Base-by-base conservation (phyloP, 2,797 vertebrate genomes). In the Sciurus carolinensis region DNA sequence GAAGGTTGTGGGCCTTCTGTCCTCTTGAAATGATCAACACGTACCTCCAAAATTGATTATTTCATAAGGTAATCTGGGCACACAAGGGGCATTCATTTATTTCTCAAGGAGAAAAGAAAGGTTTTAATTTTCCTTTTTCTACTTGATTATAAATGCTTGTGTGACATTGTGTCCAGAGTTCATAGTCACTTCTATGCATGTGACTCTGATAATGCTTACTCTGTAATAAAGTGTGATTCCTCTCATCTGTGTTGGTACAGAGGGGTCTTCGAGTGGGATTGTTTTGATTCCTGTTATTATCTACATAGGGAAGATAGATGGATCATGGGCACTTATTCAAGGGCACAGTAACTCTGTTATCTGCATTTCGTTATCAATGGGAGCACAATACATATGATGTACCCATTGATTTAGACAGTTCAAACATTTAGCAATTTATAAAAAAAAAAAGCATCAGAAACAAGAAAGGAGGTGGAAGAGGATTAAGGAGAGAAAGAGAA, bases 381-480 rank as follows among this genome's bases (percentile, higher is more conserved):
- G 54, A 87, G 39, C 77, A 73, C 4, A 75, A 14, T 71, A 92
- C 50, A 52, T 44, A 76, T 5, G 59, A 94, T 11, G 47, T 62
- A 76, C 17, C 57, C 24, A 52, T 1, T 72, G 62, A 97, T 75
- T 20, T 50, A 86, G 36, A 77, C 30, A 64, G 67, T 90, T 87
- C 64, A 97, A 94, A 81, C 4, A 81, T 83, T 52, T 47, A 80
- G 17, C 17, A 92, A 69, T 83, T 86, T 85, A 59, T 54, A 54
- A 54, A 39, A 24, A 64, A 10, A 75, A 30, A 17, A 47, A n/a
- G 7, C 14, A 67, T 7, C 39, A 76, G 50, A 92, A 85, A 30
- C 26, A 1, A 12, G 18, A 91, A 7, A 24, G 5, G 36, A 73
- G 44, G 24, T 73, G 28, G 20, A 57, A 20, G 47, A 64, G 6